A percentile compares a stretch with the other conserved stretches of the same genome.
Conservation (phyloP, 2,113 vertebrate species). For the Theristicus caerulescens region DNA sequence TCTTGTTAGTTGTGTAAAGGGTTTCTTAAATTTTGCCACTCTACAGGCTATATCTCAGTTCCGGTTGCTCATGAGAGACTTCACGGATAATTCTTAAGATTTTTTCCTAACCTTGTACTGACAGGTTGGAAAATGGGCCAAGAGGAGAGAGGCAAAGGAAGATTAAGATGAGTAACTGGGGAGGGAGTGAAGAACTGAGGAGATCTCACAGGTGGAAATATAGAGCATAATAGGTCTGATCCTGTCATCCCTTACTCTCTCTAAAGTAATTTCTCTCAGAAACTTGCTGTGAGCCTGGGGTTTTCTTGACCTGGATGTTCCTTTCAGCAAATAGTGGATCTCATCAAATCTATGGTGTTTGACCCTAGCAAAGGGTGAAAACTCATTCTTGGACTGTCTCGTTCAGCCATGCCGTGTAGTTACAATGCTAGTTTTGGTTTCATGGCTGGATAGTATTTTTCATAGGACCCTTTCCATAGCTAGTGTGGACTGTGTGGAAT, state of each 20-base stretch:
- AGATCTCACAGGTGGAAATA: neutral
- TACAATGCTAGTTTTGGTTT: neutral
- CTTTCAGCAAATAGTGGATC: neutral
- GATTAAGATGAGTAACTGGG: neutral
- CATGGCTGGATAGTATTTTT: neutral
- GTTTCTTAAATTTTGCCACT: neutral
- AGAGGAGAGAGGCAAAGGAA: neutral
- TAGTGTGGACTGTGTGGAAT: accelerated
- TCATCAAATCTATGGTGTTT: neutral
- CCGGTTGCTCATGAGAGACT: neutral
- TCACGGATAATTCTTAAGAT: neutral
- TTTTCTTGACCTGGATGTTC: neutral
- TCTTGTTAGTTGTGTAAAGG: neutral
- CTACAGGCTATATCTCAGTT: neutral
- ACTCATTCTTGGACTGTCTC: neutral
- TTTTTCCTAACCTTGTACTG: neutral
- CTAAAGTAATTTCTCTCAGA: neutral
- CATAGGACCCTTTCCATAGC: neutral
- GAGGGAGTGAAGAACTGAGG: neutral
- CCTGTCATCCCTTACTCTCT: neutral
- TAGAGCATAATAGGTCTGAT: neutral
- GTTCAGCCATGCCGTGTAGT: neutral
- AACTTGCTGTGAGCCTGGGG: neutral
- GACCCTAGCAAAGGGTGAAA: neutral
- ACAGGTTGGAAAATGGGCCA: neutral